Base-by-base conservation (phyloP, 2,797 vertebrate genomes). In the Hemibagrus guttatus region DNA sequence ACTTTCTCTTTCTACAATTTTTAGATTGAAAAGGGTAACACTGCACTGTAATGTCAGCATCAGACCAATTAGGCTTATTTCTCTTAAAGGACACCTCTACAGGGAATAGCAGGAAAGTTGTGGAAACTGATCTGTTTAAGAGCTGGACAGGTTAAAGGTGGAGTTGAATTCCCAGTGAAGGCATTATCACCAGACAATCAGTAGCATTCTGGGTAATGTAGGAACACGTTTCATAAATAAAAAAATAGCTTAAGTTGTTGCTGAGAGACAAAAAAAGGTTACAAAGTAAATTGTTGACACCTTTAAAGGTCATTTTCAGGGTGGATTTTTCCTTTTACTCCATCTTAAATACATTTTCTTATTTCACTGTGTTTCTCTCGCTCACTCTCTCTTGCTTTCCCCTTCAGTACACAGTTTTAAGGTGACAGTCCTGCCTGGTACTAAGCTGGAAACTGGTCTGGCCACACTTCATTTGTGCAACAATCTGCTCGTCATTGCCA, bases 391-490 rank as follows among this genome's bases (percentile, higher is more conserved):
- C 23, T 78, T 71, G 54, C 85, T 81, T 11, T 74, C 6, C 3
- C 17, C 11, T 1, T 81, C 84, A 99, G 97, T 97, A 91, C 96
- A 97, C 90, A 95, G 96, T 89, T 97, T 97, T 93, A 95, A 93
- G 3, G 97, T 99, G 83, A 96, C 95, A 2, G 95, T 99, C 81
- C 94, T 97, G 61, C 97, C 98, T 3, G 98, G 98, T 91, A 99
- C 98, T 88, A 98, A 97, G 91, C 92, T 99, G 89, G 98, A 98
- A 93, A 96, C 95, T 0, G 98, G 98, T 72, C 96, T 97, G 0
- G 98, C 98, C 3, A 97, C 96, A 7, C 97, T 99, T 64, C 98
- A 99, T 89, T 92, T 99, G 92, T 99, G 98, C 94, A 99, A 99
- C 88, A 97, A 96, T 89, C 88, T 97, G 52, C 94, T 99, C 5